Base-by-base conservation (phyloP, 2,113 vertebrate species). In the Melospiza georgiana region DNA sequence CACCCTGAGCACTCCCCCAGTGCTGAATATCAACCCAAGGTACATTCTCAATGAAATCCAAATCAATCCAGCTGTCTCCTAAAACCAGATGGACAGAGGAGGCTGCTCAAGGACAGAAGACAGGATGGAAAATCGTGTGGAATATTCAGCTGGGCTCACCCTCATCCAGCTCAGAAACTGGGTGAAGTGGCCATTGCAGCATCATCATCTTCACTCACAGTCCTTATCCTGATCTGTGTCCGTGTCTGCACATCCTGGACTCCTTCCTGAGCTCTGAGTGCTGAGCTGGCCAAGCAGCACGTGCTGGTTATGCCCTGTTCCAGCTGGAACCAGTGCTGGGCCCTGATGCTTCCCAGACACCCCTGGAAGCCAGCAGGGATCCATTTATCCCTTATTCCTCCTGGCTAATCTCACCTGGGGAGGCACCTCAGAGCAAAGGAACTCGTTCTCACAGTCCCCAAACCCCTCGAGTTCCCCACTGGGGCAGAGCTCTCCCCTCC, bases 261-360 rank as follows among this genome's bases (percentile, higher is more conserved):
- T 62, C 54, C 69, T 69, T 22, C 66, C 16, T 0, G 12, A 74
- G 30, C 27, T 68, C 35, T 0, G 0, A 16, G 58, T 83, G 16
- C 23, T 15, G 33, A 62, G 12, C 66, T 79, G 5, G 2, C 74
- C 35, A 16, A 46, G 84, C 24, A 58, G 77, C 31, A 8, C 0
- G 12, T 72, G 87, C 48, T 0, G 23, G 19, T 12, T 57, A 18
- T 23, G 57, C 68, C 69, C 54, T 0, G 0, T 1, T 61, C 8
- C 8, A 37, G 12, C 3, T 59, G 78, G 79, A 79, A 76, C 12
- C 31, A 31, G 31, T 1, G 2, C 51, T 3, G 65, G 2, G 5
- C 59, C 11, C 51, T 9, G 90, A 84, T 1, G 22, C 52, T 82
- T 15, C 68, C 15, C 63, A 62, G 67, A 25, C 57, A 82, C 5